Conservation (phyloP, 2,113 vertebrate species). For the Glaucidium brasilianum region DNA sequence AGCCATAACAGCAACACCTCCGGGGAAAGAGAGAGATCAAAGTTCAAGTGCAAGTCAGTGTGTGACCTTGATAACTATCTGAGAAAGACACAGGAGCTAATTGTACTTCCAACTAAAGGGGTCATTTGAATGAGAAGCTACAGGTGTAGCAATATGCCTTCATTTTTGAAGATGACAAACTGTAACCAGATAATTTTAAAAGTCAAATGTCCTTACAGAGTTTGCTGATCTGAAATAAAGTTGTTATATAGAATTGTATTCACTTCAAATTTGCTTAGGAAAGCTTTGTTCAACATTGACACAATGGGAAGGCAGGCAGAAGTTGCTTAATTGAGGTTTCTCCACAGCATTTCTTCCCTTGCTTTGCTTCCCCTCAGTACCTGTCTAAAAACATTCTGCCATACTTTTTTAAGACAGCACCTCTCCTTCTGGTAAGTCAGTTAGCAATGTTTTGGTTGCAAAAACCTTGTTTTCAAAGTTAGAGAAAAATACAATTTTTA, state of each 20-base stretch:
- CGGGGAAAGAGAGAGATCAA: background rate
- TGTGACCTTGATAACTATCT: background rate
- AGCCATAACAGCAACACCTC: background rate
- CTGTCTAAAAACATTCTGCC: background rate
- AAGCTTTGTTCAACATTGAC: background rate
- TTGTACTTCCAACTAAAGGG: background rate
- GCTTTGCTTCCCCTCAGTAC: too few species aligned
- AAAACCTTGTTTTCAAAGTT: background rate
- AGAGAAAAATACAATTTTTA: background rate
- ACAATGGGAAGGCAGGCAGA: background rate
- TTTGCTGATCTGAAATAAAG: background rate
- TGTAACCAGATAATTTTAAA: background rate
- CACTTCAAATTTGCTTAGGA: background rate
- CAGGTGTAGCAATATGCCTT: background rate
- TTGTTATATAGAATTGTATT: background rate
- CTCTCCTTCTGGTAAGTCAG: background rate
- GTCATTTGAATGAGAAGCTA: background rate
- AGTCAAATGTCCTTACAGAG: background rate
- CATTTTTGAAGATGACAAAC: background rate
- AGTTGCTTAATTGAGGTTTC: background rate
- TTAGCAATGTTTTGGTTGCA: background rate
- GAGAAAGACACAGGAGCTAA: background rate
- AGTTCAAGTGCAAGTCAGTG: background rate
- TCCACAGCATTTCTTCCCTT: background rate
- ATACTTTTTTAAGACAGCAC: background rate